These are phyloP conservation scores for Gobio occitaniae DNA, from an alignment of 2,797 vertebrate genomes.

Conservation along the genomic window DNA sequence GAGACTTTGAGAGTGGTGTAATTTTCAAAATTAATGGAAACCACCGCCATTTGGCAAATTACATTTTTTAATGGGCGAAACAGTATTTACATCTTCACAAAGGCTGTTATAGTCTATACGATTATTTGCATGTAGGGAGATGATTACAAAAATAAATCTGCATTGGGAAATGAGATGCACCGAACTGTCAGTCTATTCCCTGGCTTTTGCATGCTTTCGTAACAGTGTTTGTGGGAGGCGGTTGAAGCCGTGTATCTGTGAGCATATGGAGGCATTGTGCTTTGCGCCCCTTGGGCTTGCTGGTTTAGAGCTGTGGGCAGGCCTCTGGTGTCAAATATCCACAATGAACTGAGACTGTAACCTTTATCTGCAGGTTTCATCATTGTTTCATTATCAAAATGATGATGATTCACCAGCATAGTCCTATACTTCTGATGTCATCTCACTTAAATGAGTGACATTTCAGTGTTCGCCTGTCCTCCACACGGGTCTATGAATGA, in stretches of 20 bases:
- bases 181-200: background rate
- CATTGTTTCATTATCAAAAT: constrained; percentile 54
- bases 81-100: constrained; percentile 58
- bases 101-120: constrained; percentile 27
- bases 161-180: constrained; percentile 29
- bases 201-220: constrained; percentile 12
- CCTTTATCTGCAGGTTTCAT: constrained; percentile 53
- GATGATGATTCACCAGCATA: constrained; percentile 34
- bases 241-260: constrained; percentile 23
- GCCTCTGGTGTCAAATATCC: constrained; percentile 53
- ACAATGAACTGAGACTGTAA: constrained; percentile 39
- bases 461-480: background rate
- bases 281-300: constrained; percentile 21
- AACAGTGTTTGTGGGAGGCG: constrained; percentile 4
- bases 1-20: constrained; percentile 58
- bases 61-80: constrained; percentile 57
- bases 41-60: constrained; percentile 63
- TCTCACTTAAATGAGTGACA: constrained; percentile 30
- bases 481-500: background rate
- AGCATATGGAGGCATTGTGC: constrained; percentile 55
- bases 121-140: constrained; percentile 41
- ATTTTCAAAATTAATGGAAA: constrained; percentile 61
- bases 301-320: constrained; percentile 42
- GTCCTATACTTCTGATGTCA: constrained; percentile 19
- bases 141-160: constrained; percentile 38